A percentile compares a stretch with the other conserved stretches of the same genome.
phyloP scores from a whole-genome alignment of 2,888 invertebrate species.

The Coelopa pilipes region DNA sequence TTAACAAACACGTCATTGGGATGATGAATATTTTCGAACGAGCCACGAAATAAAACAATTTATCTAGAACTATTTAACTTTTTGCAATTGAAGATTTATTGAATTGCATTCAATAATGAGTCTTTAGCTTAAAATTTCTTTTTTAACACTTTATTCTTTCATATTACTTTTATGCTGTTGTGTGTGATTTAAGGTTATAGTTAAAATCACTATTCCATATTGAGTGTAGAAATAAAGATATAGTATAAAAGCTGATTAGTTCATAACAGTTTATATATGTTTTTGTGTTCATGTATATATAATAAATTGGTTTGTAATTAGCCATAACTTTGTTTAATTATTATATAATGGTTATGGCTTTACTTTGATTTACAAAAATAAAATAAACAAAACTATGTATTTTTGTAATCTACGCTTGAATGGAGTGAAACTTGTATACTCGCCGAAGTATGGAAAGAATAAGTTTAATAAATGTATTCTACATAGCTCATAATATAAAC shows the following conservation, averaged over 20 bases:
- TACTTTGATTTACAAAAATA: neutral
- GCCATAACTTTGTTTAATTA: neutral
- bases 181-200: neutral
- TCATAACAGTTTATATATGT: conserved; percentile 21
- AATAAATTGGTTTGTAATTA: neutral
- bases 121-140: neutral
- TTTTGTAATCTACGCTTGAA: neutral
- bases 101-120: conserved; percentile 11
- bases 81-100: neutral
- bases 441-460: neutral
- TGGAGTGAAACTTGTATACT: neutral
- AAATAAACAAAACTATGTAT: neutral
- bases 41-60: neutral
- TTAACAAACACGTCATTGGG: neutral
- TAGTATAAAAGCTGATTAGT: conserved; percentile 21
- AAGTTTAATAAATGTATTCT: neutral
- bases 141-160: neutral
- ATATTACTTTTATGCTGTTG: neutral
- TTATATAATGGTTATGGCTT: neutral
- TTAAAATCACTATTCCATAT: conserved; percentile 24
- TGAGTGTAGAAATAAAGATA: conserved; percentile 18
- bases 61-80: neutral
- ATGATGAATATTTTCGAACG: neutral
- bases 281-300: neutral
- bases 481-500: too few relatives aligned